Conservation (phyloP, 37 sponge, comb jelly and placozoan genomes). For the Halichondria panicea region DNA sequence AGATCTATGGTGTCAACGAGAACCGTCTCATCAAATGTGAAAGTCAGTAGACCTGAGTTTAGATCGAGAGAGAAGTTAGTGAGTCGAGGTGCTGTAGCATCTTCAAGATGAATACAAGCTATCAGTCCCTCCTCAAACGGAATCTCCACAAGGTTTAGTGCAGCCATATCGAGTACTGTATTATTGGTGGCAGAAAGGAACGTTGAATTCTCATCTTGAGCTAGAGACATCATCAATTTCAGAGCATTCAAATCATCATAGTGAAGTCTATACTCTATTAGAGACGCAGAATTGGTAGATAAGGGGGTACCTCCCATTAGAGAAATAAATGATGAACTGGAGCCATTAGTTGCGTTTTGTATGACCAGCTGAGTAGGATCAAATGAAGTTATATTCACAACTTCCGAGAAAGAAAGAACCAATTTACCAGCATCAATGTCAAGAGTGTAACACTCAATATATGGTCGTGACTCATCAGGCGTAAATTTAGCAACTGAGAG, state of each 20-base stretch:
- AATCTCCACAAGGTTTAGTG: conserved; percentile 42
- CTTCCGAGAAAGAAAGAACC: conserved; percentile 76
- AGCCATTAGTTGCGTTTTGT: conserved; percentile 39
- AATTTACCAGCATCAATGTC: conserved; percentile 71
- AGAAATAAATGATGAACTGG: conserved; percentile 4
- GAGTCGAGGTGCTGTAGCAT: conserved; percentile 63
- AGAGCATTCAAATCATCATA: conserved; percentile 51
- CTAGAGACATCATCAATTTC: conserved; percentile 55
- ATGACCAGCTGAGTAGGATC: conserved; percentile 59
- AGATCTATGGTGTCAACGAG: conserved; percentile 32
- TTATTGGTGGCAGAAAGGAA: conserved; percentile 66
- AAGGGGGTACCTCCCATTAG: conserved; percentile 27
- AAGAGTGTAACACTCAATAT: conserved; percentile 48
- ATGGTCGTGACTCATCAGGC: conserved; percentile 61
- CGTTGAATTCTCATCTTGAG: conserved; percentile 45
- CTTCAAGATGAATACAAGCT: conserved; percentile 46
- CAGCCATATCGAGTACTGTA: conserved; percentile 64
- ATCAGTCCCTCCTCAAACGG: conserved; percentile 15
- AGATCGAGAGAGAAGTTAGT: conserved; percentile 83
- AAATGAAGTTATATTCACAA: conserved; percentile 67
- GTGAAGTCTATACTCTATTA: conserved; percentile 26
- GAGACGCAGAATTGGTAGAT: conserved; percentile 24
- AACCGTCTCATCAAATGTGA: conserved; percentile 86
- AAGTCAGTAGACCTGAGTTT: conserved; percentile 57
- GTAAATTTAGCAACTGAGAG: conserved; percentile 49